Percentiles rank a stretch among this genome's conserved stretches.
Conservation (phyloP, 1,140 invertebrate species). For the Theocolax elegans region DNA sequence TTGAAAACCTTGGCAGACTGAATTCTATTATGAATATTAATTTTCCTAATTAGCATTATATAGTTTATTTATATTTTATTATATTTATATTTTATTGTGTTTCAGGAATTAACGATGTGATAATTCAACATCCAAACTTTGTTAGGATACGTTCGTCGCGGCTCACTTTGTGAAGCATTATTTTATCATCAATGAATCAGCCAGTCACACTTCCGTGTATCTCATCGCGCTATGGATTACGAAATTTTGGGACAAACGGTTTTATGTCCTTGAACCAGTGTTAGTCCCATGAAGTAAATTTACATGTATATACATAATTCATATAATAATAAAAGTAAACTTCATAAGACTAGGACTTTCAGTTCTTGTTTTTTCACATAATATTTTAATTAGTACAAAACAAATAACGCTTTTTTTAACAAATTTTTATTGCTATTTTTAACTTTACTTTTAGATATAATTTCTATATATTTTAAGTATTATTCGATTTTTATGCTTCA, state of each 20-base stretch:
- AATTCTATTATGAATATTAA: constrained; percentile 31
- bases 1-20: constrained; percentile 63
- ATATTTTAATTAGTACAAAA: no score
- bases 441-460: no score
- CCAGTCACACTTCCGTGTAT: constrained; percentile 47
- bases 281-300: constrained; percentile 42
- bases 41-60: constrained; percentile 16
- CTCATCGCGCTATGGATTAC: constrained; percentile 40
- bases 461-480: no score
- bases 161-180: constrained; percentile 49
- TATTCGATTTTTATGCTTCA: no score
- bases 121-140: constrained; percentile 50
- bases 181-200: constrained; percentile 53
- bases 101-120: constrained; percentile 67
- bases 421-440: no score
- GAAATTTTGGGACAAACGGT: neutral
- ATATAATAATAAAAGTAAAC: constrained; percentile 57
- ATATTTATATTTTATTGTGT: constrained; percentile 40
- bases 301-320: constrained; percentile 63
- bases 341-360: constrained; percentile 45
- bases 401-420: no score
- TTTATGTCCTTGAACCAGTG: constrained; percentile 10
- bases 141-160: constrained; percentile 48
- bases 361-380: no score
- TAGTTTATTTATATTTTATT: neutral